Evolutionary conservation across 2,797 vertebrate genomes (phyloP).

Genomic region (Parauchenoglanis ngamensis): DNA sequence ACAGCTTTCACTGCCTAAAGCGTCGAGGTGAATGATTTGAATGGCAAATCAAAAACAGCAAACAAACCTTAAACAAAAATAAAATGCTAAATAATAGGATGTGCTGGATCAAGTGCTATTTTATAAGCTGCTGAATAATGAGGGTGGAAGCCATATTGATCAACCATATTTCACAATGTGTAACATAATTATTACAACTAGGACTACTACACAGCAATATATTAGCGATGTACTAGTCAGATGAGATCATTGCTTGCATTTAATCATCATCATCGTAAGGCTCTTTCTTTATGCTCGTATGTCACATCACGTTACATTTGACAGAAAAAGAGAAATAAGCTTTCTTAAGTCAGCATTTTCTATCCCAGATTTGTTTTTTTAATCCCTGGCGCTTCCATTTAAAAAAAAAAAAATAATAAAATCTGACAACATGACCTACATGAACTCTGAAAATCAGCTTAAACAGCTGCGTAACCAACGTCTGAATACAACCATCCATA

Average conservation of each 20-base stretch:
- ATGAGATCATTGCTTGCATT: background rate
- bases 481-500: background rate
- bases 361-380: background rate
- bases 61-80: background rate
- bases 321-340: background rate
- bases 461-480: slow-evolving; percentile 8
- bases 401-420: background rate
- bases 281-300: background rate
- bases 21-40: background rate
- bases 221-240: background rate
- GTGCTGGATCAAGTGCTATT: too few relatives aligned
- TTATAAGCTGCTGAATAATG: too few relatives aligned
- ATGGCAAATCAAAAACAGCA: background rate
- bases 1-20: background rate
- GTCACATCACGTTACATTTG: background rate
- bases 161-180: background rate
- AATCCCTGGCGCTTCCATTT: background rate
- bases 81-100: background rate
- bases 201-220: background rate
- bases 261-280: background rate
- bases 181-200: background rate
- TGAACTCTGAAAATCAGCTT: background rate
- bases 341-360: background rate
- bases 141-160: too few relatives aligned
- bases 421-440: background rate